Conservation (phyloP, 2,797 vertebrate genomes). For the Myotis planiceps region DNA sequence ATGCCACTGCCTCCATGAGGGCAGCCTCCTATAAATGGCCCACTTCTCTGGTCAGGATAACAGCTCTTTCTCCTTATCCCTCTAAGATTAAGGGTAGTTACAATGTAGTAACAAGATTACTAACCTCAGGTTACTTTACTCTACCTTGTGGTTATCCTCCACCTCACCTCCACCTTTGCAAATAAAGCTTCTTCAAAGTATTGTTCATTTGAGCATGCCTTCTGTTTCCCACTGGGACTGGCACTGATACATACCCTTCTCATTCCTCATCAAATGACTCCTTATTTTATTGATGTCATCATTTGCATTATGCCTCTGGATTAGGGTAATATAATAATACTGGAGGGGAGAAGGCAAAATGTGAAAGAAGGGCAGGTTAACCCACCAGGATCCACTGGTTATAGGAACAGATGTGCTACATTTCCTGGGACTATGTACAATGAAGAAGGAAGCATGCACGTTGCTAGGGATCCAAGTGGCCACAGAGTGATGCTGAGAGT, state of each 20-base stretch:
- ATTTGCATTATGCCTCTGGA: neutral
- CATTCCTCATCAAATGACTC: neutral
- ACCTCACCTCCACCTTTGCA: neutral
- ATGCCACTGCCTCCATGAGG: neutral
- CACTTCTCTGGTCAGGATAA: neutral
- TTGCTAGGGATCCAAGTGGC: neutral
- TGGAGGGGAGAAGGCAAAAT: neutral
- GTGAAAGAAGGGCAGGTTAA: neutral
- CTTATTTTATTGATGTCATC: neutral
- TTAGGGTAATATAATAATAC: neutral
- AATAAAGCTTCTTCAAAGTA: neutral
- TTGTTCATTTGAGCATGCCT: neutral
- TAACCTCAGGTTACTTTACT: neutral
- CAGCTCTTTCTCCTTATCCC: neutral
- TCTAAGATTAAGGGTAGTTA: neutral
- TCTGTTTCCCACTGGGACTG: neutral
- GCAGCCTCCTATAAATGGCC: neutral
- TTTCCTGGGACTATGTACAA: neutral
- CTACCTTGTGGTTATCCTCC: neutral
- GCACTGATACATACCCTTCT: neutral
- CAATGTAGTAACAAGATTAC: neutral
- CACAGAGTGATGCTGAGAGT: neutral
- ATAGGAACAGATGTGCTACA: neutral
- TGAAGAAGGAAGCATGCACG: neutral
- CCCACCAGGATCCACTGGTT: neutral